Base-by-base conservation (phyloP, 2,888 invertebrate species). In the Cloeon dipterum region DNA sequence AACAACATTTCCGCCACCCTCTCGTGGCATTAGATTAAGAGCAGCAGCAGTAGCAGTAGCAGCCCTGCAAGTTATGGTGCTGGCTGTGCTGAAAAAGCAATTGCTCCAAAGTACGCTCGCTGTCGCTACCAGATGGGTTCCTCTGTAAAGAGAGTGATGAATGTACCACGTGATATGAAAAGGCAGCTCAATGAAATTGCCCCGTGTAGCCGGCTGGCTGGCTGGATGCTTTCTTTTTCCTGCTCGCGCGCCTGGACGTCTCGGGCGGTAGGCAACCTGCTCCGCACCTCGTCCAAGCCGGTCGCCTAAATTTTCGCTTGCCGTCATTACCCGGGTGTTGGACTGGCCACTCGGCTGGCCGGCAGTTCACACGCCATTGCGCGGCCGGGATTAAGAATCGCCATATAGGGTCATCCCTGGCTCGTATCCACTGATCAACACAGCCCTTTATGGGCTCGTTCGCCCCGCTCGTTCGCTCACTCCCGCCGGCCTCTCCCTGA, bases 401-500 rank as follows among this genome's bases (percentile, higher is more conserved):
- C n/a, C n/a, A n/a, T n/a, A n/a, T n/a, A n/a, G 25, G 25, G 25
- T 23, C 25, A 23, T 23, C 25, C 10, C 25, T n/a, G n/a, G n/a
- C n/a, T n/a, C n/a, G n/a, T n/a, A n/a, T n/a, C n/a, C n/a, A n/a
- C n/a, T n/a, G n/a, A n/a, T n/a, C n/a, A n/a, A n/a, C n/a, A n/a
- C n/a, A n/a, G n/a, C n/a, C n/a, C n/a, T n/a, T n/a, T n/a, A n/a
- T n/a, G n/a, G n/a, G n/a, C n/a, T n/a, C n/a, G n/a, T n/a, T n/a
- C n/a, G n/a, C n/a, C n/a, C n/a, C n/a, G n/a, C 20, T 37, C 34
- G 42, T 41, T 37, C 34, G 36, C 37, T 38, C 37, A 35, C 36
- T 44, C 11, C 32, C 37, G n/a, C n/a, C n/a, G n/a, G 41, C 41
- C 40, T 37, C 42, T 37, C 34, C 44, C 40, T 42, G 44, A 46